A percentile compares a stretch with the other conserved stretches of the same genome.
phyloP scores from a whole-genome alignment of 2,888 invertebrate species.

The Cinara cedri region DNA sequence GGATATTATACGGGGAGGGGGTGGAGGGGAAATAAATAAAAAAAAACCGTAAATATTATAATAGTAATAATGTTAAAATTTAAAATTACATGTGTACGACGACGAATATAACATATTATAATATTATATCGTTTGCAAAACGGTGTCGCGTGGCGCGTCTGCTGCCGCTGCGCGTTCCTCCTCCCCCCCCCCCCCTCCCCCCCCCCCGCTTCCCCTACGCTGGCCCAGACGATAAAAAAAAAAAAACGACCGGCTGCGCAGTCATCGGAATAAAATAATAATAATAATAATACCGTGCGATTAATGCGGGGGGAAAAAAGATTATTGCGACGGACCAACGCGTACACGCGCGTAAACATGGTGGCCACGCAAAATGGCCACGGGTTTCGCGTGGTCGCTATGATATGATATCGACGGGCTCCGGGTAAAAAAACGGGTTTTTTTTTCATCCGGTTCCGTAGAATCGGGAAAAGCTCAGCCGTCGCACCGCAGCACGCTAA shows the following conservation, averaged over 20 bases:
- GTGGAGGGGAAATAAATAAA: not conserved
- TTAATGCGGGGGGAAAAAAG: slow-evolving; percentile 1
- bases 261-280: slow-evolving; percentile 27
- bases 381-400: not conserved
- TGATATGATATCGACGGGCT: too few species aligned
- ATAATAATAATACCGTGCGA: not conserved
- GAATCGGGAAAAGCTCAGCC: too few species aligned
- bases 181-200: not conserved
- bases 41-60: not conserved
- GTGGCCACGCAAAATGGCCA: slow-evolving; percentile 37
- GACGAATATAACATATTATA: too few species aligned
- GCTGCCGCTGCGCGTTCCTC: not conserved
- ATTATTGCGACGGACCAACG: not conserved
- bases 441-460: too few species aligned
- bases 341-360: slow-evolving; percentile 5
- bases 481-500: too few species aligned
- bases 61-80: slow-evolving; percentile 13
- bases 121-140: slow-evolving; percentile 20
- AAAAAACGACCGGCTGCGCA: slow-evolving; percentile 1
- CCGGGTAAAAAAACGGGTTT: too few species aligned
- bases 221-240: not conserved
- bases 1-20: too few species aligned
- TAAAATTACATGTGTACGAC: not conserved
- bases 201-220: too few species aligned
- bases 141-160: slow-evolving; percentile 27